A percentile compares a stretch with the other conserved stretches of the same genome.
Evolutionary conservation across 2,797 vertebrate species (phyloP).

Genomic region (Poecilia velifera): DNA sequence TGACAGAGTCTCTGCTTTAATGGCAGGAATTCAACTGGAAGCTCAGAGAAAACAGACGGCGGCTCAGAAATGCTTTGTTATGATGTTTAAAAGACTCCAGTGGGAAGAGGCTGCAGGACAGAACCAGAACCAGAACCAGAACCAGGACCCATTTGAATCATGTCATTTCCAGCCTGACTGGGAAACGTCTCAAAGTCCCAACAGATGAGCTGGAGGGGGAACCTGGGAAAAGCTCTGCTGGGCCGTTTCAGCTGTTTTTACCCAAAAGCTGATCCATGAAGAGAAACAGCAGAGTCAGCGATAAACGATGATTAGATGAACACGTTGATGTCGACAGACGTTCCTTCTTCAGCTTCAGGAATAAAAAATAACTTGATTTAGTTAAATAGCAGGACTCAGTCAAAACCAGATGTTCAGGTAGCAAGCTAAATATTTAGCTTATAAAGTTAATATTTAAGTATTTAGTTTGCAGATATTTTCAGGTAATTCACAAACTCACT

Average conservation of each 20-base stretch:
- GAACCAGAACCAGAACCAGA: not conserved
- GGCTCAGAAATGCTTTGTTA: not conserved
- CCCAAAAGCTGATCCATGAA: not conserved
- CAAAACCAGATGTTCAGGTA: too few relatives aligned
- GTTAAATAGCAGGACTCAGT: not conserved
- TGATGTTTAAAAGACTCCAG: not conserved
- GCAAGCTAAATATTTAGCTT: too few relatives aligned
- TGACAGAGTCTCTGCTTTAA: not conserved
- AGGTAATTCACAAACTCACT: too few relatives aligned
- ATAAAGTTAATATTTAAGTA: too few relatives aligned
- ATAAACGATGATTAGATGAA: not conserved
- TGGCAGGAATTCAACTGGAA: not conserved
- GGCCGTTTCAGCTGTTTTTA: not conserved
- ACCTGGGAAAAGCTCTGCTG: not conserved
- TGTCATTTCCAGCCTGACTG: not conserved
- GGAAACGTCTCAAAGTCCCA: not conserved
- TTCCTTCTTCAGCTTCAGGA: not conserved
- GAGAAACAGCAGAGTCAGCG: not conserved
- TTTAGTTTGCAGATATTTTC: too few relatives aligned
- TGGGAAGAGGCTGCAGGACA: not conserved
- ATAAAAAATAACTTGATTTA: not conserved
- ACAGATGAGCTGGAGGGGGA: not conserved
- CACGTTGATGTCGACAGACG: not conserved
- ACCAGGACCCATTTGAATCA: not conserved
- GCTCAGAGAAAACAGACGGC: not conserved